Evolutionary conservation across 1,140 invertebrate species (phyloP), one percentile per base, ranked within the genome.

Genomic region (Listronotus oregonensis): DNA sequence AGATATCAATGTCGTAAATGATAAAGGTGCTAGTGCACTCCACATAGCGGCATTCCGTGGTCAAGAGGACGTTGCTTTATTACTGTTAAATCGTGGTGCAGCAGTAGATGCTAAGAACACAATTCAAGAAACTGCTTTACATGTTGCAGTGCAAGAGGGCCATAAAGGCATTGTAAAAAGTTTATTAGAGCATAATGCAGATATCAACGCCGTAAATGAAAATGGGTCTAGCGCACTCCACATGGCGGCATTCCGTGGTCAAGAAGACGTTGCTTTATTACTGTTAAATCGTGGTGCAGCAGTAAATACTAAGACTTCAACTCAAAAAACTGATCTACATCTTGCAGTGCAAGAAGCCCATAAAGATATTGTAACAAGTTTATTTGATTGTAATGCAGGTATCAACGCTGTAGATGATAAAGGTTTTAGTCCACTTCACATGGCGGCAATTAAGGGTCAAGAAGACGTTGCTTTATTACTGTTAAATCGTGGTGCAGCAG

Each of bases 401-500:
- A 12, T 44, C 12, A 14, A 17, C 12, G 18, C 5, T 5, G 7
- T 17, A 34, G 32, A 47, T 18, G 9, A 17, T 47, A 17, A 3
- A 17, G 42, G 15, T 3, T 12, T 21, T 6, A 47, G 6, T 32
- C 1, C 55, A 34, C 21, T 69, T 8, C 62, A 70, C 42, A 32
- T 62, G 37, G 70, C 70, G 11, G 54, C 57, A 0, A 37, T 62
- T 4, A 56, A 34, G 32, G 67, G 69, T 32, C 59, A 65, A 47
- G 17, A 54, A 6, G 37, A 49, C 10, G 66, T 68, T 40, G 64
- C 66, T 14, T 39, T 64, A 18, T 10, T 65, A 12, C n/a, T n/a
- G n/a, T n/a, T n/a, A n/a, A n/a, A n/a, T n/a, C n/a, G n/a, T n/a
- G n/a, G n/a, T n/a, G n/a, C n/a, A n/a, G n/a, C n/a, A n/a, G n/a